A percentile compares a stretch with the other conserved stretches of the same genome.
Conservation (phyloP, 1,140 invertebrate species). For the Cyclargus thomasi region DNA sequence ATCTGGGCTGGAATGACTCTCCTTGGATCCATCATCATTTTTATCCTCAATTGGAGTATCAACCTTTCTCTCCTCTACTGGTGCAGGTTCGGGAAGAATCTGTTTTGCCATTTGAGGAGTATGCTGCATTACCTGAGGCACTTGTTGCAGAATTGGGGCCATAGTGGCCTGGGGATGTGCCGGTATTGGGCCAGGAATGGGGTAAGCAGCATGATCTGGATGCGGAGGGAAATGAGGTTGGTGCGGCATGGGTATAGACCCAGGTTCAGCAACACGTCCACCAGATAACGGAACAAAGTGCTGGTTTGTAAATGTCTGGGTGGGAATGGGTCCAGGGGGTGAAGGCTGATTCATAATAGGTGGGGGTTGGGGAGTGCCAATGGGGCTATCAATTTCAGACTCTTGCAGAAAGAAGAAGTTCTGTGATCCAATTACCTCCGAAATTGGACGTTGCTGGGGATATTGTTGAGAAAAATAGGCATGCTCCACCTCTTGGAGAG, state of each 20-base stretch:
- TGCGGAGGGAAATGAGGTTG: constrained; percentile 62
- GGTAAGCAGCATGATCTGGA: constrained; percentile 43
- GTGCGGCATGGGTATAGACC: constrained; percentile 48
- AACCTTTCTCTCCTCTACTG: constrained; percentile 36
- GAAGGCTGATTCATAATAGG: constrained; percentile 70
- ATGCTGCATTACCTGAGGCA: constrained; percentile 28
- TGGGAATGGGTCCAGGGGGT: constrained; percentile 79
- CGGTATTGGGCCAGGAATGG: constrained; percentile 34
- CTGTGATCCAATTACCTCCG: constrained; percentile 83
- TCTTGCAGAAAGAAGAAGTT: constrained; percentile 87
- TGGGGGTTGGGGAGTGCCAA: constrained; percentile 68
- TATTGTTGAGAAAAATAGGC: constrained; percentile 77
- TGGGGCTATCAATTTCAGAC: constrained; percentile 84
- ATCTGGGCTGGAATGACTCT: constrained; percentile 53
- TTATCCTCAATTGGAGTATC: constrained; percentile 39
- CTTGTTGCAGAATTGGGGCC: constrained; percentile 23
- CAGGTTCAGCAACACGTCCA: constrained; percentile 45
- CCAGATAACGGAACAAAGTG: constrained; percentile 75
- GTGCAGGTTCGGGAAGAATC: constrained; percentile 22
- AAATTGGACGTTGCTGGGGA: constrained; percentile 78
- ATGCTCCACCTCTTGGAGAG: constrained; percentile 76
- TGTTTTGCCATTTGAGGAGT: constrained; percentile 24
- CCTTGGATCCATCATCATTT: constrained; percentile 47
- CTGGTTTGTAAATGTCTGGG: constrained; percentile 88
- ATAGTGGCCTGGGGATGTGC: constrained; percentile 32